Evolutionary conservation across 2,113 vertebrate genomes (phyloP), one percentile per base, ranked within the genome.

Genomic region (Anoura caudifer): DNA sequence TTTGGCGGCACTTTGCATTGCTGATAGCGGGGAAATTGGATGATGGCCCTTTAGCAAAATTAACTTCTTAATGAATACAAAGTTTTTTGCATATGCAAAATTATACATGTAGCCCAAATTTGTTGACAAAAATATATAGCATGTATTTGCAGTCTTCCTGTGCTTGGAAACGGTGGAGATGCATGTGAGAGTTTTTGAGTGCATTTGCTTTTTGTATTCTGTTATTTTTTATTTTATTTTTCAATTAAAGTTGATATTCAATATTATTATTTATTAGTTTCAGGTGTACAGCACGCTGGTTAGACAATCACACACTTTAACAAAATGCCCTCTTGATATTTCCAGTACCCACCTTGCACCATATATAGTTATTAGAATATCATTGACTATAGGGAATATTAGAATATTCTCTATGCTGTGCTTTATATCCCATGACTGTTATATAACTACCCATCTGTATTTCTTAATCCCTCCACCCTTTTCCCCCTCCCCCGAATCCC

Each of bases 11-110:
- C 76, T 93, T 96, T 95, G 94, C 73, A 95, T 89, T 97, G 61
- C 38, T 96, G 82, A 82, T 79, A 77, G 17, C 54, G 16, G 61
- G 69, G 20, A 96, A 93, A 95, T 36, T 45, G 33, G 52, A 93
- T 95, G 47, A 45, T 79, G n/a, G 54, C 47, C n/a, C 52, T 77
- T 82, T 41, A 86, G 43, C n/a, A 22, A 97, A 95, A 96, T 86
- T 90, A 93, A 91, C 61, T 93, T 95, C 65, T 91, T 89, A 86
- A 96, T 97, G 67, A 93, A 81, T 41, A 89, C 72, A 36, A 75
- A 70, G 13, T 72, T 93, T 90, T 82, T 72, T 36, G 41, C 61
- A 47, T 15, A 47, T 19, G 69, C 31, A 47, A 76, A 94, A 80
- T 83, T 91, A 91, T 85, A 24, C 43, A 70, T 87, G 63, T 70